Base-by-base conservation (phyloP, 2,797 vertebrate genomes). In the Scomberomorus guttatus region DNA sequence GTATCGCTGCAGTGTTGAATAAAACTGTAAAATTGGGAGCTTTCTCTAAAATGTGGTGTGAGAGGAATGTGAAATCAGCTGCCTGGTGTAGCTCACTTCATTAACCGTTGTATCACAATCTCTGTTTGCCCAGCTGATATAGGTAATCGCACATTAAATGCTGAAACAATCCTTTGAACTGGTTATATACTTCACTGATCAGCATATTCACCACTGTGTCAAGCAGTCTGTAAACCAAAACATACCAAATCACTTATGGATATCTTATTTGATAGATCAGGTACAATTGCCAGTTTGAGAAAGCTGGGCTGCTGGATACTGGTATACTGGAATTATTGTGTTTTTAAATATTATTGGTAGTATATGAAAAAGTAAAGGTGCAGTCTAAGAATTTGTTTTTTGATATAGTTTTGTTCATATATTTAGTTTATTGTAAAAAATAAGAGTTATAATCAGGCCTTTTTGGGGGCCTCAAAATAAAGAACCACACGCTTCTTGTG, bases 31-130 rank as follows among this genome's bases (percentile, higher is more conserved):
- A 52, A 18, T 6, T 52, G n/a, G n/a, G n/a, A n/a, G n/a, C n/a
- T n/a, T n/a, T n/a, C n/a, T n/a, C 27, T 29, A 29, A 29, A 29
- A 25, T 34, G 8, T 25, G 18, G 48, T 27, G 29, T 50, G 4
- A 34, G 25, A 12, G 52, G 20, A 50, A 37, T 66, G 39, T 81
- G 44, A 64, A 74, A 72, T 66, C 37, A 72, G 57, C 25, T 75
- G 74, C n/a, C 34, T 18, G 34, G 5, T 39, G 5, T 34, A 14
- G 17, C 39, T 2, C 5, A 6, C 20, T 48, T 52, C 9, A 63
- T 67, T 59, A 51, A 55, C 61, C 60, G 13, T 39, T 70, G 59
- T 44, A 48, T 57, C 18, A 66, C 24, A 60, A 62, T 73, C 22
- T 50, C 9, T 70, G 39, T 66, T 70, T 74, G 67, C 68, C 20